Percentiles rank a stretch among this genome's conserved stretches.
Conservation (phyloP, 2,113 vertebrate species). For the Tragulus kanchil region DNA sequence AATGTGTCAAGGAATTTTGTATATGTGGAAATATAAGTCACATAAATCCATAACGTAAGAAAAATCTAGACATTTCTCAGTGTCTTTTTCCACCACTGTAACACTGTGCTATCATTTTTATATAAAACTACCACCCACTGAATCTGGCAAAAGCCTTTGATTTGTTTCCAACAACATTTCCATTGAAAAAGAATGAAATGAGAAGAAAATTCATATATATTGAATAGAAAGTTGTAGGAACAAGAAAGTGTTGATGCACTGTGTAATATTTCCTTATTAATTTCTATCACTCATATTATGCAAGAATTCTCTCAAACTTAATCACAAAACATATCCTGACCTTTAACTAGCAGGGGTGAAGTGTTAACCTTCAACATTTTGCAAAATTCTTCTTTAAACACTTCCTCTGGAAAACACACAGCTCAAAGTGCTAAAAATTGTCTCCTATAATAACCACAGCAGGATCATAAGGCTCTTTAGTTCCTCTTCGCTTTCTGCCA, state of each 20-base stretch:
- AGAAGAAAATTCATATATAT: slow-evolving; percentile 50
- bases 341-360: slow-evolving; percentile 65
- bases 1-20: slow-evolving; percentile 23
- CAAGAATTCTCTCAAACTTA: slow-evolving; percentile 63
- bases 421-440: slow-evolving; percentile 77
- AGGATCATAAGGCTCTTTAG: slow-evolving; percentile 73
- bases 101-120: slow-evolving; percentile 60
- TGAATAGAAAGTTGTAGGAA: slow-evolving; percentile 19
- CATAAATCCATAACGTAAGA: slow-evolving; percentile 54
- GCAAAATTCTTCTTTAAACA: slow-evolving; percentile 75
- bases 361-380: slow-evolving; percentile 59
- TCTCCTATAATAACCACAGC: slow-evolving; percentile 81
- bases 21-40: slow-evolving; percentile 29
- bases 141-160: slow-evolving; percentile 16
- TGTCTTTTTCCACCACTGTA: slow-evolving; percentile 62
- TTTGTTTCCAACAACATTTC: slow-evolving; percentile 58
- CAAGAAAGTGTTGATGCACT: background rate
- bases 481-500: too few species aligned
- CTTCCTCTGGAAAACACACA: slow-evolving; percentile 80
- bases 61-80: slow-evolving; percentile 48
- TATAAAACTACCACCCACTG: slow-evolving; percentile 9
- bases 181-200: slow-evolving; percentile 73
- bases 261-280: slow-evolving; percentile 44
- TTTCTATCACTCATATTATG: slow-evolving; percentile 63
- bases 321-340: slow-evolving; percentile 68